Conservation (phyloP, 1,140 invertebrate species). For the Papilio machaon region DNA sequence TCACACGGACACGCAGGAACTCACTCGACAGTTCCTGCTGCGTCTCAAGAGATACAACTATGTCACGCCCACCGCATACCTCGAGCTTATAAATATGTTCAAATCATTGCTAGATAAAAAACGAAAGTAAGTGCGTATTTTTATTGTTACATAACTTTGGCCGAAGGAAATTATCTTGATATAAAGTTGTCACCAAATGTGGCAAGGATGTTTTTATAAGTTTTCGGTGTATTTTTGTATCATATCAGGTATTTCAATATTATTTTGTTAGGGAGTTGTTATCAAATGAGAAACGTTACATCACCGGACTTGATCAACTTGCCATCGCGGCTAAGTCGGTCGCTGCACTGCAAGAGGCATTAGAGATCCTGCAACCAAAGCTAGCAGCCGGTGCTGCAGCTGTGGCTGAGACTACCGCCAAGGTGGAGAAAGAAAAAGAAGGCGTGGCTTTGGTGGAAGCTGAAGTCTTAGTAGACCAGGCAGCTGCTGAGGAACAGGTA, state of each 20-base stretch:
- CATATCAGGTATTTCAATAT: not conserved
- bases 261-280: conserved; percentile 82
- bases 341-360: conserved; percentile 91
- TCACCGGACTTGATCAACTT: conserved; percentile 93
- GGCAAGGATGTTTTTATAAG: too few relatives aligned
- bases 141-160: not conserved
- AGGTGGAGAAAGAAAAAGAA: conserved; percentile 91
- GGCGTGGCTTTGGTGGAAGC: conserved; percentile 91
- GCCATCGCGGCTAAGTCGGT: conserved; percentile 92
- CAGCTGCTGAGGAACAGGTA: conserved; percentile 84
- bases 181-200: not conserved
- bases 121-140: conserved; percentile 83
- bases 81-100: conserved; percentile 96
- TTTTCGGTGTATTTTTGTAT: too few relatives aligned
- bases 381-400: conserved; percentile 92
- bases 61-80: conserved; percentile 96
- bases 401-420: conserved; percentile 90
- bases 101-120: conserved; percentile 91
- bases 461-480: conserved; percentile 86
- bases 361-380: conserved; percentile 93
- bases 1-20: conserved; percentile 91
- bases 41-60: conserved; percentile 91
- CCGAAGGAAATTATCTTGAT: not conserved
- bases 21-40: conserved; percentile 89
- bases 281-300: conserved; percentile 88